Evolutionary conservation across 1,140 invertebrate genomes (phyloP).

Genomic region (Drosophila equinoxialis): DNA sequence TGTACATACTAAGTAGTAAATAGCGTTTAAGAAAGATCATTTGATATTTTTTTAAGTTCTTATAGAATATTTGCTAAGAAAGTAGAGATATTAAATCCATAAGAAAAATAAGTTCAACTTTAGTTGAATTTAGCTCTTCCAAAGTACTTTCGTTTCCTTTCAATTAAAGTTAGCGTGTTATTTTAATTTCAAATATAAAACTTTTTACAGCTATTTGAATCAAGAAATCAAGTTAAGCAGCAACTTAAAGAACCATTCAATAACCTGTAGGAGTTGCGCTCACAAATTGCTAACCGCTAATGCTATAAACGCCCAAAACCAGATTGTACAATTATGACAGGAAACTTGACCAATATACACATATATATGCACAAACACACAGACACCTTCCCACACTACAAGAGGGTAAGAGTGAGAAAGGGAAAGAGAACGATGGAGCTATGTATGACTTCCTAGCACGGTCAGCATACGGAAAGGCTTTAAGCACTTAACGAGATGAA

Average conservation of each 20-base stretch:
- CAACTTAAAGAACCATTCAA: background rate
- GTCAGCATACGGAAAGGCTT: slow-evolving; percentile 52
- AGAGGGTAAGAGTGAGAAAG: background rate
- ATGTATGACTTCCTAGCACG: slow-evolving; percentile 6
- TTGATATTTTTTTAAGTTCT: too few relatives aligned
- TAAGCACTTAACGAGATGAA: slow-evolving; percentile 75
- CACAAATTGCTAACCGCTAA: slow-evolving; percentile 61
- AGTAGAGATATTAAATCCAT: too few relatives aligned
- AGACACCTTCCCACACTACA: background rate
- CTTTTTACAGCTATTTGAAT: too few relatives aligned
- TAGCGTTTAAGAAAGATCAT: too few relatives aligned
- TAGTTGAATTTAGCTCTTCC: too few relatives aligned
- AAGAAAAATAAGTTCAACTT: too few relatives aligned
- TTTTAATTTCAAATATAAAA: too few relatives aligned
- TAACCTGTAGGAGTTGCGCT: slow-evolving; percentile 19
- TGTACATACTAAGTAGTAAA: too few relatives aligned
- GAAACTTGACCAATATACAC: slow-evolving; percentile 41
- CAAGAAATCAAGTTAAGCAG: background rate
- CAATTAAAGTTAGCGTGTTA: too few relatives aligned
- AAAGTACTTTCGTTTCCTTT: too few relatives aligned
- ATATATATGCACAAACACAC: background rate
- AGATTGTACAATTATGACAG: slow-evolving; percentile 73
- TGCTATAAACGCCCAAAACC: slow-evolving; percentile 58
- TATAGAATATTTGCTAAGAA: too few relatives aligned
- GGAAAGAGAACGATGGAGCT: background rate